Evolutionary conservation across 2,113 vertebrate species (phyloP).

Genomic region (Gallinago media): DNA sequence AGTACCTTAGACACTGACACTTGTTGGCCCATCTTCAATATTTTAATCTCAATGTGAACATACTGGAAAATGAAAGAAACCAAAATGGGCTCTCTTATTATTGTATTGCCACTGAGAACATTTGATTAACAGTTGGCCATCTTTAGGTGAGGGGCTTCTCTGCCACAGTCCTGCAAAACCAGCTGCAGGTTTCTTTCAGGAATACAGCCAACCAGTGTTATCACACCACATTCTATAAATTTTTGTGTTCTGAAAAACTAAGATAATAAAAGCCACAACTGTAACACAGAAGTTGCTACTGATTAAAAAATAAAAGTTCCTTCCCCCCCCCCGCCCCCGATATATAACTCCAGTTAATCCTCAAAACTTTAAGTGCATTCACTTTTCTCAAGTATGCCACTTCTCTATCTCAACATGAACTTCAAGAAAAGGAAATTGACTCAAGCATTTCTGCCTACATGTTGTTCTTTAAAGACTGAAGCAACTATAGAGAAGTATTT

Average conservation of each 20-base stretch:
- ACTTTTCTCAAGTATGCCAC: background rate
- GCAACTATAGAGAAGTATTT: background rate
- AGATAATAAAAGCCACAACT: rapidly evolving
- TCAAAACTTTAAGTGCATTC: background rate
- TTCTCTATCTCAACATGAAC: background rate
- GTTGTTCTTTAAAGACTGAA: background rate
- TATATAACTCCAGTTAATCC: background rate
- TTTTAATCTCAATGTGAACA: background rate
- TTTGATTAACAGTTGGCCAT: background rate
- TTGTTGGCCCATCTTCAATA: constrained; percentile 26
- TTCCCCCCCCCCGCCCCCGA: background rate
- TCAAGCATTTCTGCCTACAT: background rate
- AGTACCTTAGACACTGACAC: constrained; percentile 15
- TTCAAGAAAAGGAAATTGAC: background rate
- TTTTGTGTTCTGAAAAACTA: background rate
- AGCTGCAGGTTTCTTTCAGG: background rate
- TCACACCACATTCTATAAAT: background rate
- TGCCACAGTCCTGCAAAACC: background rate
- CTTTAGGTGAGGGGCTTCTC: background rate
- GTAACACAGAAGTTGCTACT: background rate
- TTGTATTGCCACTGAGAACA: background rate
- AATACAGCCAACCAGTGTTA: background rate
- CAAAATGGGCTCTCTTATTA: background rate
- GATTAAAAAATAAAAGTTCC: background rate
- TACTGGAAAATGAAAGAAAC: background rate